Conservation (phyloP, 2,888 invertebrate genomes). For the Rotaria magnacalcarata region DNA sequence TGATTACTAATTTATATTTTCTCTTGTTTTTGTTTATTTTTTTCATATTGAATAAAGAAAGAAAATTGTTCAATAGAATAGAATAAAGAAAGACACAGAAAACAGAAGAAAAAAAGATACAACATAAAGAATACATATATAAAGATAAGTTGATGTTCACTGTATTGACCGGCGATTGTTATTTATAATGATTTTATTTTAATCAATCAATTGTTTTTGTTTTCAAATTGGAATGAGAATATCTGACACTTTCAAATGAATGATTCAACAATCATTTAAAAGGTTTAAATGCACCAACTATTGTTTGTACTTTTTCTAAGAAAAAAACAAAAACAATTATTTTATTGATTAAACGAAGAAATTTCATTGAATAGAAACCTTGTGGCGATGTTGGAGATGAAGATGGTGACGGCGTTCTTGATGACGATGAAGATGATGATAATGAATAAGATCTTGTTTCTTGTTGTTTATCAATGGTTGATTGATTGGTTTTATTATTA, state of each 20-base stretch:
- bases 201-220: too few relatives aligned
- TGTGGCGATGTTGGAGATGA: constrained; percentile 2
- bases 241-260: background rate
- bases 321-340: background rate
- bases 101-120: background rate
- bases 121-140: constrained; percentile 23
- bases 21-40: background rate
- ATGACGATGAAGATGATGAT: background rate
- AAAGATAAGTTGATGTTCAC: background rate
- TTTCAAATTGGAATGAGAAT: background rate
- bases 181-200: background rate
- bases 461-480: background rate
- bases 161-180: constrained; percentile 4
- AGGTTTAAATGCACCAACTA: constrained; percentile 7
- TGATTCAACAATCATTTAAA: background rate
- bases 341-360: background rate
- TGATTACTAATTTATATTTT: too few relatives aligned
- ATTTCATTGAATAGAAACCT: too few relatives aligned
- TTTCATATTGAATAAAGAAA: background rate
- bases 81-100: background rate
- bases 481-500: background rate
- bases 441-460: background rate
- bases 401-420: background rate
- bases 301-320: background rate
- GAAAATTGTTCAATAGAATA: background rate